A percentile compares a stretch with the other conserved stretches of the same genome.
Conservation (phyloP, 2,888 invertebrate species). For the Vanessa cardui region DNA sequence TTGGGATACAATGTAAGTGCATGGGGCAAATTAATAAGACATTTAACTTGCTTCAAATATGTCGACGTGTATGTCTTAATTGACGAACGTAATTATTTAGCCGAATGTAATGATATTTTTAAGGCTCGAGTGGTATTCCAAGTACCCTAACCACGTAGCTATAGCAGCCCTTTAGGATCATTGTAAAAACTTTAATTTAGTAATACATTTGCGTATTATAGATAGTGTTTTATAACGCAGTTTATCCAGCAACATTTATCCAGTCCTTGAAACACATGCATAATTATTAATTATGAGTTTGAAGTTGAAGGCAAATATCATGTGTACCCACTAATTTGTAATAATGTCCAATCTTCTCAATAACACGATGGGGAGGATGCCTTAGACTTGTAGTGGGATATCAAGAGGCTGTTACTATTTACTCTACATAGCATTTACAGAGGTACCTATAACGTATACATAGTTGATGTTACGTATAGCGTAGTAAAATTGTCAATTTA, state of each 20-base stretch:
- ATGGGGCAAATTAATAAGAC: conserved; percentile 69
- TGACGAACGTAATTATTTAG: conserved; percentile 3
- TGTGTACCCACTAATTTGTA: too few species aligned
- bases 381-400: too few species aligned
- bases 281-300: too few species aligned
- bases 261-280: too few species aligned
- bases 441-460: background rate
- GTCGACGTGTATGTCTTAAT: conserved; percentile 25
- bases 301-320: too few species aligned
- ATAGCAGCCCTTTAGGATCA: background rate
- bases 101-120: conserved; percentile 1
- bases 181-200: background rate
- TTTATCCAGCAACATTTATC: too few species aligned
- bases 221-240: too few species aligned
- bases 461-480: background rate
- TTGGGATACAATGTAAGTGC: conserved; percentile 59
- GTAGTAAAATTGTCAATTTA: conserved; percentile 21
- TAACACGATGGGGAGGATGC: too few species aligned
- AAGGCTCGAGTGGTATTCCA: background rate
- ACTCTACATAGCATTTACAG: background rate
- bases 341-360: too few species aligned
- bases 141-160: background rate
- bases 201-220: too few species aligned
- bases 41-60: conserved; percentile 48
- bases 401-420: too few species aligned